These are phyloP conservation scores for Parambassis ranga DNA, from an alignment of 2,797 vertebrate genomes.

Conservation along the genomic window DNA sequence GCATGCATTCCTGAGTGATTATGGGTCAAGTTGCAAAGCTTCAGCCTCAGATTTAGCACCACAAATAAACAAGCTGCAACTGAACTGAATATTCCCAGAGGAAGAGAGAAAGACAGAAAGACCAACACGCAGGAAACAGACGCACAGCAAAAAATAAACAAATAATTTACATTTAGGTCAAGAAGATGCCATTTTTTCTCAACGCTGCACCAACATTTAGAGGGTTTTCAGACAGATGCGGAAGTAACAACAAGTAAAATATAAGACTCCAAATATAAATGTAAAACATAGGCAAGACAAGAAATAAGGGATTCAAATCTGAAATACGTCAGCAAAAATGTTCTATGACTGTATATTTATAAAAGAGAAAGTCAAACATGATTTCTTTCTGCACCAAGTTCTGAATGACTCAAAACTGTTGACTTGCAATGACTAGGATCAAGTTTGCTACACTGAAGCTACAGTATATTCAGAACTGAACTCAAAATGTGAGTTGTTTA, in stretches of 20 bases:
- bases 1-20: constrained; percentile 4
- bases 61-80: constrained; percentile 8
- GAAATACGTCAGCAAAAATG: no score
- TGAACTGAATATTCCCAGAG: constrained; percentile 16
- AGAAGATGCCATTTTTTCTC: neutral
- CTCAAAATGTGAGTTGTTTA: no score
- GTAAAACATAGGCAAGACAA: constrained; percentile 9
- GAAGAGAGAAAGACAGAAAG: neutral
- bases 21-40: constrained; percentile 8
- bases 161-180: constrained; percentile 12
- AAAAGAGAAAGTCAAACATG: no score
- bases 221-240: neutral
- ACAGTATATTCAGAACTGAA: no score
- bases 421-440: neutral
- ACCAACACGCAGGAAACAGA: neutral
- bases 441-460: neutral
- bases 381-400: no score
- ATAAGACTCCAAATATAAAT: neutral
- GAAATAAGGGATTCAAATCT: no score
- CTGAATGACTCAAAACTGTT: neutral
- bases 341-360: no score
- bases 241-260: constrained; percentile 12
- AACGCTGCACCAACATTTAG: neutral
- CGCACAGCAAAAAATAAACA: constrained; percentile 12
- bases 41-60: neutral